Conservation (phyloP, 2,797 vertebrate species). For the Molossus molossus region DNA sequence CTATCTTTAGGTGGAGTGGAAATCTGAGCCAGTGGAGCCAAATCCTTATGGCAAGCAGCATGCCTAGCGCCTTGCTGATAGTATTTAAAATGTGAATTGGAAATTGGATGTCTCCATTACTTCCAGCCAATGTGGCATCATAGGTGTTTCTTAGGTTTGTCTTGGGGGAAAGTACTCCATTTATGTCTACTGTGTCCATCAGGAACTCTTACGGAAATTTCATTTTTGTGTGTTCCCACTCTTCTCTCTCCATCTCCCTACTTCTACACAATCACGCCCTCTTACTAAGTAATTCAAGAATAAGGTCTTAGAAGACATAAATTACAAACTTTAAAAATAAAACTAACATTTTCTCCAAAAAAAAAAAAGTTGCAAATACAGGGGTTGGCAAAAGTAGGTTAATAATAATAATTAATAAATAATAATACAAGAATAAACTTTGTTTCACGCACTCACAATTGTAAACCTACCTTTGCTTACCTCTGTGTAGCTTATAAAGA, state of each 20-base stretch:
- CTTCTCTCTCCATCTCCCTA: not conserved
- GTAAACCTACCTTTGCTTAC: not conserved
- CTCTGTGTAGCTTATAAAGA: not conserved
- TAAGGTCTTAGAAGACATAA: constrained; percentile 60
- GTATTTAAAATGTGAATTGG: constrained; percentile 84
- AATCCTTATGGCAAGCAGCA: constrained; percentile 45
- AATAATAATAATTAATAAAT: not conserved
- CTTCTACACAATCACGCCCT: not conserved
- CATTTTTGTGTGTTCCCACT: constrained; percentile 43
- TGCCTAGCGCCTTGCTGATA: constrained; percentile 67
- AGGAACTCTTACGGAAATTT: constrained; percentile 36
- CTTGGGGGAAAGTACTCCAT: not conserved
- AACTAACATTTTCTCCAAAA: constrained; percentile 43
- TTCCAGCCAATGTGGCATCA: constrained; percentile 61
- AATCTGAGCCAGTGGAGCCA: constrained; percentile 70
- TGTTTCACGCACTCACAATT: not conserved
- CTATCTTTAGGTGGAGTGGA: constrained; percentile 40
- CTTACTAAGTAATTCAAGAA: constrained; percentile 66
- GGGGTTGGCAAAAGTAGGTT: not conserved
- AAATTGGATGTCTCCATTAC: constrained; percentile 69
- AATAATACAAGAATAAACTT: not conserved
- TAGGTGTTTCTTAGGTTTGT: constrained; percentile 55
- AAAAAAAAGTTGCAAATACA: not conserved
- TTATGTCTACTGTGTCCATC: constrained; percentile 23
- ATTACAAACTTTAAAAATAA: constrained; percentile 58